Conservation (phyloP, 2,113 vertebrate species). For the Pseudopipra pipra region DNA sequence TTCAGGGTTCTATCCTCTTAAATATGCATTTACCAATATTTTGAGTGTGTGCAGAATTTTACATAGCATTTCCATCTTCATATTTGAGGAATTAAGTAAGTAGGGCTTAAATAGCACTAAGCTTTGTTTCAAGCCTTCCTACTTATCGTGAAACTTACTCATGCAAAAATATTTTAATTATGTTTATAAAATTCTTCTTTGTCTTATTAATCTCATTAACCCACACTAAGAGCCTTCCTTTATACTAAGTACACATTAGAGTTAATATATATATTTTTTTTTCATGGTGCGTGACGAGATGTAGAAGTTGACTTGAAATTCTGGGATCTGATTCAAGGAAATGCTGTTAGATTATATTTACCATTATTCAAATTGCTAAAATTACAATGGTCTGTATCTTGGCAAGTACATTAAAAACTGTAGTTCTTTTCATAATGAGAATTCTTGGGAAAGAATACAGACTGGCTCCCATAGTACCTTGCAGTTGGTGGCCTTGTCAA, state of each 20-base stretch:
- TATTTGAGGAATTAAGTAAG: background rate
- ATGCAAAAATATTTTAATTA: background rate
- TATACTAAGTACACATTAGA: background rate
- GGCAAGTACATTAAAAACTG: background rate
- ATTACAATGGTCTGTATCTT: background rate
- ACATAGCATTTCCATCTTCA: background rate
- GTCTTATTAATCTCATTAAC: background rate
- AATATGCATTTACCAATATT: background rate
- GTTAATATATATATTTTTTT: background rate
- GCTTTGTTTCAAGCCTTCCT: background rate
- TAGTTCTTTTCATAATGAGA: background rate
- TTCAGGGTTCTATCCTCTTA: background rate
- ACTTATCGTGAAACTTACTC: background rate
- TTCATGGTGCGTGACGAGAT: background rate
- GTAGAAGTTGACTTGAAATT: background rate
- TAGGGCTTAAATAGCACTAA: background rate
- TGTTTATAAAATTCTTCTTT: background rate
- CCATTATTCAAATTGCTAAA: background rate
- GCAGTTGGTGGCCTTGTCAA: background rate
- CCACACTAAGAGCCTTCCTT: background rate
- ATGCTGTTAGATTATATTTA: background rate
- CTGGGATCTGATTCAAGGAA: background rate
- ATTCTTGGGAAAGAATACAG: background rate
- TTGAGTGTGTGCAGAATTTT: background rate
- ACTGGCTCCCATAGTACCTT: background rate